These are phyloP conservation scores for Apantesis nais DNA, from an alignment of 2,888 invertebrate species.

Conservation along the genomic window DNA sequence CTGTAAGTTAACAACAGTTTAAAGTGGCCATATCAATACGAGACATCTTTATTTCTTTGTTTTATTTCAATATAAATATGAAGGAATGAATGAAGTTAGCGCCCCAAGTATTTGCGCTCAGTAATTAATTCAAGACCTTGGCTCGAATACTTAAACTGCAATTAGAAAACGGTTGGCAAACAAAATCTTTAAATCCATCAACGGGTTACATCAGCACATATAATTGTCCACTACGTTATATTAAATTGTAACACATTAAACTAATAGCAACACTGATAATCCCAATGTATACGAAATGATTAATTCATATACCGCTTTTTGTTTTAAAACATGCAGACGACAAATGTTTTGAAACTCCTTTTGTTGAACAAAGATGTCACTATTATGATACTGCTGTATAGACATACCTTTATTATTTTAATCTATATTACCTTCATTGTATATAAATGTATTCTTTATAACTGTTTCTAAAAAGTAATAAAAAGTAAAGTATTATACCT, in stretches of 20 bases:
- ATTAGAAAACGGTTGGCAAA: slow-evolving; percentile 35
- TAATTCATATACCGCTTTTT: slow-evolving; percentile 18
- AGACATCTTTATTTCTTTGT: no score
- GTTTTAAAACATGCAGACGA: background rate
- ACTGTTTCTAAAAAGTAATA: no score
- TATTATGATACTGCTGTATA: background rate
- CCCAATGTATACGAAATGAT: slow-evolving; percentile 38
- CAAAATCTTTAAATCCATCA: slow-evolving; percentile 32
- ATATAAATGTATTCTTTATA: background rate
- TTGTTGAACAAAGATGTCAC: background rate
- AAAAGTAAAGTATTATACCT: slow-evolving; percentile 56
- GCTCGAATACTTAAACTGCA: slow-evolving; percentile 13
- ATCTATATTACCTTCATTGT: background rate
- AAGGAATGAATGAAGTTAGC: background rate
- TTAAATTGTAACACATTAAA: slow-evolving; percentile 33
- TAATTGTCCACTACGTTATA: slow-evolving; percentile 27
- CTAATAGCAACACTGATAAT: slow-evolving; percentile 20
- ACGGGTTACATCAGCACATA: slow-evolving; percentile 30
- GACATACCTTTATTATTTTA: background rate
- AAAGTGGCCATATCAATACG: no score
- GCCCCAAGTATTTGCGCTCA: background rate
- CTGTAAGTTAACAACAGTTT: no score
- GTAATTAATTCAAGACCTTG: slow-evolving; percentile 16
- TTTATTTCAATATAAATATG: background rate
- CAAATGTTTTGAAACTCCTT: background rate